Conservation (phyloP, 1,140 invertebrate genomes). For the Anastrepha ludens region DNA sequence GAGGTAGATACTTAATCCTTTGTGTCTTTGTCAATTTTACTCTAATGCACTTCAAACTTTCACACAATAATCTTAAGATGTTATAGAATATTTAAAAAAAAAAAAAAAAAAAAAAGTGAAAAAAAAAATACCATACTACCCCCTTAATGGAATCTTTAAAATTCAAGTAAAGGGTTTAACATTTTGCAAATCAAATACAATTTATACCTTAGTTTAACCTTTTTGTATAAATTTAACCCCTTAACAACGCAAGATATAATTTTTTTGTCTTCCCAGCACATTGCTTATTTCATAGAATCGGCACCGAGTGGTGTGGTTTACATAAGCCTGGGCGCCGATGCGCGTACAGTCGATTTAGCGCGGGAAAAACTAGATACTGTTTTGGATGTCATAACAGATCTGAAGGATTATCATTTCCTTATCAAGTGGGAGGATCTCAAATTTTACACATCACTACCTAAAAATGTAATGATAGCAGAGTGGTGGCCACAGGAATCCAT, state of each 20-base stretch:
- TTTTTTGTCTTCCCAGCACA: conserved; percentile 59
- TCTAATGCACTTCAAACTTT: too few relatives aligned
- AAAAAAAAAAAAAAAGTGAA: too few relatives aligned
- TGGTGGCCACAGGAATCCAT: conserved; percentile 85
- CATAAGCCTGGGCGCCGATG: conserved; percentile 80
- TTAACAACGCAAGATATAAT: background rate
- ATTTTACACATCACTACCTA: conserved; percentile 68
- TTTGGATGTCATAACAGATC: conserved; percentile 75
- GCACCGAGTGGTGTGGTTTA: conserved; percentile 78
- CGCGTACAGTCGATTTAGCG: conserved; percentile 75
- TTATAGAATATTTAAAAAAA: too few relatives aligned
- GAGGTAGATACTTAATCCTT: too few relatives aligned
- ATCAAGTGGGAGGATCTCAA: conserved; percentile 81
- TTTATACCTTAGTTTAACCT: too few relatives aligned
- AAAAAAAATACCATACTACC: too few relatives aligned
- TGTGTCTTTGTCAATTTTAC: too few relatives aligned
- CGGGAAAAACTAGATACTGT: conserved; percentile 75
- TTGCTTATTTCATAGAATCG: conserved; percentile 76
- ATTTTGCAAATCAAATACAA: too few relatives aligned
- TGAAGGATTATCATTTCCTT: conserved; percentile 78
- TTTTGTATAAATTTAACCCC: too few relatives aligned
- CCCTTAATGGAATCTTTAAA: too few relatives aligned
- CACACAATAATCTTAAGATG: too few relatives aligned
- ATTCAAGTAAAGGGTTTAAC: too few relatives aligned
- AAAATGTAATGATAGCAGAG: conserved; percentile 77